Conservation (phyloP, 2,797 vertebrate species). For the Diplodus sargus region DNA sequence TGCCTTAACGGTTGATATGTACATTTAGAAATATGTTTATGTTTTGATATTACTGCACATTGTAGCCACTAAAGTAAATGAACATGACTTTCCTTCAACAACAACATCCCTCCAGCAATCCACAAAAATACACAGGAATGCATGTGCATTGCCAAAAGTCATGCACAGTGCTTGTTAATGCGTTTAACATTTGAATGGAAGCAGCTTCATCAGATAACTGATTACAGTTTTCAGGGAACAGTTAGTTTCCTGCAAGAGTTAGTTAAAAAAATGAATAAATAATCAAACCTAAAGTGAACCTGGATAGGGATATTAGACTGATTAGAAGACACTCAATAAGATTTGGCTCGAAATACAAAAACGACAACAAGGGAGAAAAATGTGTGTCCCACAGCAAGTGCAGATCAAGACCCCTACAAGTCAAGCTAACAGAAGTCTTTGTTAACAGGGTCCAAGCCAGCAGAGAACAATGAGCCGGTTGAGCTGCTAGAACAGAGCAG, state of each 20-base stretch:
- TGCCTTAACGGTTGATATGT: neutral
- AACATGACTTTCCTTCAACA: neutral
- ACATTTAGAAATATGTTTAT: neutral
- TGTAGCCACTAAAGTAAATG: neutral
- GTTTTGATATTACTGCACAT: neutral
- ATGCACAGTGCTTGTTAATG: neutral
- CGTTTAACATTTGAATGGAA: neutral
- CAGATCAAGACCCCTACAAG: conserved; percentile 37
- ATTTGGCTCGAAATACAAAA: conserved; percentile 8
- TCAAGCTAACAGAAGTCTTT: conserved; percentile 63
- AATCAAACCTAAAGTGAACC: neutral
- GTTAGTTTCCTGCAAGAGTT: neutral
- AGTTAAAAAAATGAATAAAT: neutral
- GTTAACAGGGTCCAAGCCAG: conserved; percentile 56
- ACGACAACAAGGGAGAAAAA: neutral
- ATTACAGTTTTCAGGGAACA: neutral
- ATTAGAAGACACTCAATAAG: neutral
- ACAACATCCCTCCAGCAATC: neutral
- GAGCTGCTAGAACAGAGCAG: conserved; percentile 59
- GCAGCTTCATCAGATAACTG: neutral
- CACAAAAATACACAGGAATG: conserved; percentile 1
- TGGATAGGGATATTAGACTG: neutral
- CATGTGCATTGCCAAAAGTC: neutral
- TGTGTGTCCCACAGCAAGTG: conserved; percentile 12
- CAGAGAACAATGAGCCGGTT: conserved; percentile 74